Percentiles rank a stretch among this genome's conserved stretches.
Evolutionary conservation across 2,888 invertebrate genomes (phyloP).

Genomic region (Ethmia dodecea): DNA sequence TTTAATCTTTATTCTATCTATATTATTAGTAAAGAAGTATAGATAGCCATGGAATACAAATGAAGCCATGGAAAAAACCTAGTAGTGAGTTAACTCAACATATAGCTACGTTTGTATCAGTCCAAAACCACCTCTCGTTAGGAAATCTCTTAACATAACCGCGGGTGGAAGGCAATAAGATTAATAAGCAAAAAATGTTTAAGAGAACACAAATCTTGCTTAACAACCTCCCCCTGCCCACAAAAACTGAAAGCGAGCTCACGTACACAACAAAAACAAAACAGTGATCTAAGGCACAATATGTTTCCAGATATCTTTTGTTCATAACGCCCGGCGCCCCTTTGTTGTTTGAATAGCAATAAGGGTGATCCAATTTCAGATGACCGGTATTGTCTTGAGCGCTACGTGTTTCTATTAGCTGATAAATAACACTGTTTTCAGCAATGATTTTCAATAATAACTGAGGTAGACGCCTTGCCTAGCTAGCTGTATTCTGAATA

Average conservation of each 20-base stretch:
- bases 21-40: too few species aligned
- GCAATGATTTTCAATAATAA: too few species aligned
- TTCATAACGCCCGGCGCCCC: conserved; percentile 26
- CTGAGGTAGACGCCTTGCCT: too few species aligned
- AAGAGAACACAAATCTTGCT: conserved; percentile 38
- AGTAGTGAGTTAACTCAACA: too few species aligned
- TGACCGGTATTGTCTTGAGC: conserved; percentile 23
- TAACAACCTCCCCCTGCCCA: conserved; percentile 27
- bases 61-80: too few species aligned
- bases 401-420: background rate
- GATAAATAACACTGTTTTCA: too few species aligned
- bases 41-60: too few species aligned
- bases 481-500: too few species aligned
- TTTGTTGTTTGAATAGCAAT: conserved; percentile 30
- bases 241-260: conserved; percentile 30
- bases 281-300: conserved; percentile 36
- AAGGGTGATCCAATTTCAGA: conserved; percentile 31
- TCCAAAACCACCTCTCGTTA: too few species aligned
- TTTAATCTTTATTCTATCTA: too few species aligned
- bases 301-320: conserved; percentile 38
- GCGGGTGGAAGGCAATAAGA: conserved; percentile 21
- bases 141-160: too few species aligned
- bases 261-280: conserved; percentile 37
- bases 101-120: too few species aligned
- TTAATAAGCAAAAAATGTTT: conserved; percentile 34